A percentile compares a stretch with the other conserved stretches of the same genome.
Evolutionary conservation across 2,888 invertebrate species (phyloP).

Genomic region (Drosophila conformis): DNA sequence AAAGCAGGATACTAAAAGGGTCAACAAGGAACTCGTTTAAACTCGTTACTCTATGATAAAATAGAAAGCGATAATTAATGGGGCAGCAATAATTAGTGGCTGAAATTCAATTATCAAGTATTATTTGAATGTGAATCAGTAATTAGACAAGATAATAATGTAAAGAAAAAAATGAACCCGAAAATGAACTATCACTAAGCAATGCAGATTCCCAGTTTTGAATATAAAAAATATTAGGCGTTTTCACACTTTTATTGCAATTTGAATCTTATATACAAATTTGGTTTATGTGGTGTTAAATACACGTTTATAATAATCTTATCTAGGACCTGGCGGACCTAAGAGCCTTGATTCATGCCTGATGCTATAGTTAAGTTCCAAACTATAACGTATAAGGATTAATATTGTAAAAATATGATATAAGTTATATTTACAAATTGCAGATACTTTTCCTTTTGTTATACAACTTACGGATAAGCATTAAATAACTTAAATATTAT

Average conservation of each 20-base stretch:
- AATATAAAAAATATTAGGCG: background rate
- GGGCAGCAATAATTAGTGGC: background rate
- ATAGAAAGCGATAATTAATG: background rate
- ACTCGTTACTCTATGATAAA: conserved; percentile 10
- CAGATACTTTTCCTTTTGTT: background rate
- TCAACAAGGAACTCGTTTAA: background rate
- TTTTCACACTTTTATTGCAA: background rate
- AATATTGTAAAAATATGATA: background rate
- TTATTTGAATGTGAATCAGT: conserved; percentile 12
- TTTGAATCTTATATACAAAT: background rate
- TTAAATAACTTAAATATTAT: background rate
- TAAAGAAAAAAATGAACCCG: background rate
- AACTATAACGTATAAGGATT: background rate
- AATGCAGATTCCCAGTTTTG: background rate
- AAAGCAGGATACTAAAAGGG: conserved; percentile 29
- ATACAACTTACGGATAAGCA: background rate
- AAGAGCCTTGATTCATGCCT: background rate
- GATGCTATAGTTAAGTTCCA: background rate
- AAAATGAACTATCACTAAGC: no score
- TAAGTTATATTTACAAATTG: background rate
- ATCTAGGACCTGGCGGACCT: background rate
- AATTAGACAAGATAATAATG: background rate
- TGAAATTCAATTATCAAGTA: conserved; percentile 4
- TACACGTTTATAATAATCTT: background rate
- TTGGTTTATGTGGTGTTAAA: no score